phyloP scores from a whole-genome alignment of 2,888 invertebrate species.

The Pachycephus smyrnensis region DNA sequence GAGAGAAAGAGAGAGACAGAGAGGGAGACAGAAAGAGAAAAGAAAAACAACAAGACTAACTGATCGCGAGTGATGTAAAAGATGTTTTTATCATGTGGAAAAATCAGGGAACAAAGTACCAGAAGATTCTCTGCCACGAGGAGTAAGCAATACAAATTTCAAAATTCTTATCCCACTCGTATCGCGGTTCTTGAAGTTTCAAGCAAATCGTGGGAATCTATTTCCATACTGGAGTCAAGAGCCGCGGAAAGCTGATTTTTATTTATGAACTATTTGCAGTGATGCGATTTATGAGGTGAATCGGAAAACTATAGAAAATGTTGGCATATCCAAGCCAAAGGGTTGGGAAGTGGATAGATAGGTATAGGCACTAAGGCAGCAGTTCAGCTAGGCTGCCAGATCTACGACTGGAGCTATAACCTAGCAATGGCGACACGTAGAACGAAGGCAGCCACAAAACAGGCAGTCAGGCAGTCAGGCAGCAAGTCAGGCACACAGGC shows the following conservation, averaged over 20 bases:
- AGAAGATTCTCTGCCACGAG: no score
- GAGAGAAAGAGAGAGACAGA: constrained; percentile 15
- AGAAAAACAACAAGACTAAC: constrained; percentile 5
- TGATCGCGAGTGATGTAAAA: background rate
- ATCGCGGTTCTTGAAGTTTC: no score
- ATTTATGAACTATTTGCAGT: constrained; percentile 55
- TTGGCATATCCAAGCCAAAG: constrained; percentile 17
- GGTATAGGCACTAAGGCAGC: constrained; percentile 26
- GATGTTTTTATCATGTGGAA: background rate
- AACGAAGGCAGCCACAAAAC: constrained; percentile 8
- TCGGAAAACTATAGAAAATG: constrained; percentile 41
- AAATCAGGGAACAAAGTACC: background rate
- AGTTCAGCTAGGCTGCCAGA: background rate
- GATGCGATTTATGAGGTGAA: constrained; percentile 51
- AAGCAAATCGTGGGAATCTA: background rate
- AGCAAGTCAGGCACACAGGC: constrained; percentile 36
- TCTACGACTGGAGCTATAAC: no score
- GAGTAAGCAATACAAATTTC: no score
- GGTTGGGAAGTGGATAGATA: constrained; percentile 20
- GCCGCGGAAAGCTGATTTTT: constrained; percentile 32
- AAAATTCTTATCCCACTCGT: no score
- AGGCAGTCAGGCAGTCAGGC: constrained; percentile 16
- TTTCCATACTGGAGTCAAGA: constrained; percentile 20
- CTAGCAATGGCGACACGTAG: constrained; percentile 16
- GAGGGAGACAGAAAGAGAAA: background rate